Conservation (phyloP, 2,888 invertebrate genomes). For the Dolichomitus sp. region DNA sequence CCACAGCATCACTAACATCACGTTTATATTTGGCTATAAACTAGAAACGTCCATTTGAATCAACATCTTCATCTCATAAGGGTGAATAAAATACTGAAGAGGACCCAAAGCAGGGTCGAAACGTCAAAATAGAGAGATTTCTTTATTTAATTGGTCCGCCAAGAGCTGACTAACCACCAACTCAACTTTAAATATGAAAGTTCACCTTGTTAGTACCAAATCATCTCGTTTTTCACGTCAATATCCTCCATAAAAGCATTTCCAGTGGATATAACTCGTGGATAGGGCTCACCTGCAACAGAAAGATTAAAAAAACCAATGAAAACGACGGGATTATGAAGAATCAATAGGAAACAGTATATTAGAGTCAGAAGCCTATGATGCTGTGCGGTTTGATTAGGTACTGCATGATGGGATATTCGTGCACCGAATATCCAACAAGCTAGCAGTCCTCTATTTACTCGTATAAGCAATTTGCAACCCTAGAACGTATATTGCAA, state of each 20-base stretch:
- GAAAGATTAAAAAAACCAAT: constrained; percentile 21
- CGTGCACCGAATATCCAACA: constrained; percentile 19
- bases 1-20: too few relatives aligned
- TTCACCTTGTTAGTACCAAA: too few relatives aligned
- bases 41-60: too few relatives aligned
- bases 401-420: constrained; percentile 38
- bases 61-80: too few relatives aligned
- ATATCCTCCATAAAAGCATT: constrained; percentile 1
- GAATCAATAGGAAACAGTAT: constrained; percentile 31
- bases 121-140: too few relatives aligned
- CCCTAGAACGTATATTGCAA: constrained; percentile 57
- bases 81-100: too few relatives aligned
- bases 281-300: constrained; percentile 46
- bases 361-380: constrained; percentile 8
- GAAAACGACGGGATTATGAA: constrained; percentile 13
- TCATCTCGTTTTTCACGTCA: too few relatives aligned
- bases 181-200: too few relatives aligned
- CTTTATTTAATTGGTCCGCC: too few relatives aligned
- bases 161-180: too few relatives aligned
- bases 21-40: too few relatives aligned
- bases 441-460: constrained; percentile 22
- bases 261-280: constrained; percentile 2
- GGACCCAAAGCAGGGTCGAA: too few relatives aligned
- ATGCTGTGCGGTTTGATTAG: constrained; percentile 38
- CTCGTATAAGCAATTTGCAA: constrained; percentile 61